Percentiles rank a stretch among this genome's conserved stretches.
Conservation (phyloP, 2,888 invertebrate species). For the Gastracanthus pulcherrimus region DNA sequence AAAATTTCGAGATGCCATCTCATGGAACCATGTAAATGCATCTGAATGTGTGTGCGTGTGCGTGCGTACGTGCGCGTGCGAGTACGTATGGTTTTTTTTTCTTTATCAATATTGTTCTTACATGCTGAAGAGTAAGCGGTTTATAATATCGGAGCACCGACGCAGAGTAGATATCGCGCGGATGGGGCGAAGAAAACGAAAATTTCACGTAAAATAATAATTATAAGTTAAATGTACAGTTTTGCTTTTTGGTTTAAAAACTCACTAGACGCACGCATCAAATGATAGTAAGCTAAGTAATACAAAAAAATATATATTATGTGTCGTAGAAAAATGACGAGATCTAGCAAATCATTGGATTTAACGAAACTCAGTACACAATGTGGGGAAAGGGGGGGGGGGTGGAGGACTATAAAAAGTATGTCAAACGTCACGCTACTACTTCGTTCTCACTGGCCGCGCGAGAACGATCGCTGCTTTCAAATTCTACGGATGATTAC, state of each 20-base stretch:
- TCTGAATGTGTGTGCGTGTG: conserved; percentile 50
- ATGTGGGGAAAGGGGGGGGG: not conserved
- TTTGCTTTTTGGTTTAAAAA: conserved; percentile 55
- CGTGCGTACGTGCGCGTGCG: conserved; percentile 53
- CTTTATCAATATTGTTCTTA: conserved; percentile 53
- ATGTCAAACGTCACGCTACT: conserved; percentile 53
- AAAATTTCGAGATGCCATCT: conserved; percentile 39
- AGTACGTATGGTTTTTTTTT: conserved; percentile 51
- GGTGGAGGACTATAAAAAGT: conserved; percentile 55
- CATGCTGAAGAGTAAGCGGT: conserved; percentile 54
- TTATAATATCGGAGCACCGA: conserved; percentile 55
- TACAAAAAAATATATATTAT: conserved; percentile 19
- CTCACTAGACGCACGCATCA: conserved; percentile 57
- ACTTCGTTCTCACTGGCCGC: conserved; percentile 48
- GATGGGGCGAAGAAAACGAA: conserved; percentile 42
- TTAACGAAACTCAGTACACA: conserved; percentile 30
- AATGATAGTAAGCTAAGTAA: conserved; percentile 47
- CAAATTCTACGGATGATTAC: conserved; percentile 56
- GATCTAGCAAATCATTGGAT: conserved; percentile 49
- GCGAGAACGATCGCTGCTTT: conserved; percentile 47
- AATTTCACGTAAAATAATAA: conserved; percentile 48
- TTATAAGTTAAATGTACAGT: conserved; percentile 43
- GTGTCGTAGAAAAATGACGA: conserved; percentile 48
- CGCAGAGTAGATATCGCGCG: conserved; percentile 47
- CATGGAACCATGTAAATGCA: conserved; percentile 54